Evolutionary conservation across 2,113 vertebrate genomes (phyloP).

Genomic region (Takifugu flavidus): DNA sequence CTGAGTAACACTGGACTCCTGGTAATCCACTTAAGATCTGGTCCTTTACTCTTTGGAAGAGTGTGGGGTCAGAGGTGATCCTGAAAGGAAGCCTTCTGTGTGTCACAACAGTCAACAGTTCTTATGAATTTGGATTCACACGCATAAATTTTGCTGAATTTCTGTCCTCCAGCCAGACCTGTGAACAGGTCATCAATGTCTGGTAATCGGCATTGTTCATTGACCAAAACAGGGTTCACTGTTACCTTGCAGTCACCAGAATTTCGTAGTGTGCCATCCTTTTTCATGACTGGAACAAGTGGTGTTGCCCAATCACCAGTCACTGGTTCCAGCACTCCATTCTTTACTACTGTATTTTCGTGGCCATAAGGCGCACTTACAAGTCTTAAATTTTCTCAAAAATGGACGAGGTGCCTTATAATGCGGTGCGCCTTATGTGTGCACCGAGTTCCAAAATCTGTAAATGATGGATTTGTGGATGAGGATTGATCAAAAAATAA

Average conservation of each 20-base stretch:
- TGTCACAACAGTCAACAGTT: constrained; percentile 1
- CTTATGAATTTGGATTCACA: neutral
- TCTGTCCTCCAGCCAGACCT: constrained; percentile 8
- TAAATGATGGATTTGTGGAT: too few species aligned
- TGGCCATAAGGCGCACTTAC: constrained; percentile 4
- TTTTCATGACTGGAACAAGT: constrained; percentile 10
- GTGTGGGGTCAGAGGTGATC: constrained; percentile 1
- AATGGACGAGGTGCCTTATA: too few species aligned
- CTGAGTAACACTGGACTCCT: neutral
- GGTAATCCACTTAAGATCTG: constrained; percentile 5
- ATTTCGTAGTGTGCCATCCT: neutral
- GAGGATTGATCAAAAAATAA: too few species aligned
- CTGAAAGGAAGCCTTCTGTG: constrained; percentile 1
- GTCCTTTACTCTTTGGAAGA: constrained; percentile 19
- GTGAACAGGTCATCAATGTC: constrained; percentile 10
- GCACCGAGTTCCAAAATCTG: too few species aligned
- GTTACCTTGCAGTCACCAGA: constrained; percentile 4
- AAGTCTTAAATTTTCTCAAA: neutral
- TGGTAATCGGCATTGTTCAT: constrained; percentile 1
- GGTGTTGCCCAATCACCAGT: constrained; percentile 12
- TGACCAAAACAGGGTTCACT: neutral
- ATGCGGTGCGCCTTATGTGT: too few species aligned
- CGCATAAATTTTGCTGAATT: constrained; percentile 9
- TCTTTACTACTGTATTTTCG: neutral
- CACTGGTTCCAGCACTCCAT: neutral